Evolutionary conservation across 2,888 invertebrate species (phyloP).

Genomic region (Agrotis clavis): DNA sequence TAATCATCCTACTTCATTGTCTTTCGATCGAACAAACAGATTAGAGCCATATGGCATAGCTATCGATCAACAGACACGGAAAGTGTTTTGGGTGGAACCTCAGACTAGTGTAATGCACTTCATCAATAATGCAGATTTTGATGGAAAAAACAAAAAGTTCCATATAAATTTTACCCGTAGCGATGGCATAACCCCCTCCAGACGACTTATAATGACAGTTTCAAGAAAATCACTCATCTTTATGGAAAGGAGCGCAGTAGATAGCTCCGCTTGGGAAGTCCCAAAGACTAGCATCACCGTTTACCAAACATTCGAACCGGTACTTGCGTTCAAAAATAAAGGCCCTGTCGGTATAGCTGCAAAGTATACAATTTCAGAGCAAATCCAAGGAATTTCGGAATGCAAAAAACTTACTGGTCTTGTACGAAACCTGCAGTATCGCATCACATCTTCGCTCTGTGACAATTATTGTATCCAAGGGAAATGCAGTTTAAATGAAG

Average conservation of each 20-base stretch:
- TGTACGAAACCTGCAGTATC: slow-evolving; percentile 63
- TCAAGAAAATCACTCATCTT: slow-evolving; percentile 88
- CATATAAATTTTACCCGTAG: not conserved
- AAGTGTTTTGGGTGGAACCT: not conserved
- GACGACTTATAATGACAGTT: not conserved
- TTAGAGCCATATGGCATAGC: slow-evolving; percentile 90
- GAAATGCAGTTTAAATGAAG: slow-evolving; percentile 85
- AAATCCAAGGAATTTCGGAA: slow-evolving; percentile 74
- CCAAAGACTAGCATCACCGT: not conserved
- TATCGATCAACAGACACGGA: slow-evolving; percentile 4
- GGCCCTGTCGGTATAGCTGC: slow-evolving; percentile 86
- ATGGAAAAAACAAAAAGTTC: not conserved
- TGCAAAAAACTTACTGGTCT: slow-evolving; percentile 73
- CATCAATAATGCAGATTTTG: not conserved
- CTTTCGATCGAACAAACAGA: slow-evolving; percentile 10
- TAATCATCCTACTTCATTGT: slow-evolving; percentile 90
- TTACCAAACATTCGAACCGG: not conserved
- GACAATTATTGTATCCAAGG: slow-evolving; percentile 94
- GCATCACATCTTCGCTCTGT: slow-evolving; percentile 86
- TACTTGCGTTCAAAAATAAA: not conserved
- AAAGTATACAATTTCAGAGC: slow-evolving; percentile 82
- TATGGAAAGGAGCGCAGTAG: no score
- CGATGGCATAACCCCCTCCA: not conserved
- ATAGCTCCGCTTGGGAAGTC: not conserved
- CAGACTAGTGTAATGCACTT: rapidly evolving